Conservation (phyloP, 1,140 invertebrate species). For the Drosophila nigrodunni region DNA sequence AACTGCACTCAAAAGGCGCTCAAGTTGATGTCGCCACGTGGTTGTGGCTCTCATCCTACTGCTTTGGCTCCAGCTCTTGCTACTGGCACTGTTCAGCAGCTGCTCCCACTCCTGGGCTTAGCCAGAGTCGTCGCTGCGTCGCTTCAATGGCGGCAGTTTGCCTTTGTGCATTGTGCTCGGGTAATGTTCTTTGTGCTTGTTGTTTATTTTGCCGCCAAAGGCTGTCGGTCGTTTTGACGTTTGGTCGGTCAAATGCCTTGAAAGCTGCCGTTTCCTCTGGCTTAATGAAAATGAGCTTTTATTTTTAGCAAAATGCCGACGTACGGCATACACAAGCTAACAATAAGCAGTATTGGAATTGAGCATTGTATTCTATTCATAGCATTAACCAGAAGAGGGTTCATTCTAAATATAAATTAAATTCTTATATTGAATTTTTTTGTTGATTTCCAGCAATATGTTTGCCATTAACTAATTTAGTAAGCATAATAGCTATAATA, state of each 20-base stretch:
- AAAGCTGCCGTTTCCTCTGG: slow-evolving; percentile 41
- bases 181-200: slow-evolving; percentile 41
- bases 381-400: background rate
- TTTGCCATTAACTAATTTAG: slow-evolving; percentile 14
- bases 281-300: slow-evolving; percentile 45
- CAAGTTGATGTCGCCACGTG: slow-evolving; percentile 17
- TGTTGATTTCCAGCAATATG: background rate
- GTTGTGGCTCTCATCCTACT: background rate
- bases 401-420: slow-evolving; percentile 8
- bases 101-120: background rate
- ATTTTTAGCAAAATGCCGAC: slow-evolving; percentile 48
- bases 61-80: background rate
- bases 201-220: slow-evolving; percentile 53
- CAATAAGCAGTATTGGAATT: background rate
- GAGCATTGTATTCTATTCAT: slow-evolving; percentile 20
- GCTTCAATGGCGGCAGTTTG: slow-evolving; percentile 49
- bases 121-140: slow-evolving; percentile 12
- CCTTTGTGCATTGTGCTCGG: slow-evolving; percentile 47
- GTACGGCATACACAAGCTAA: slow-evolving; percentile 5
- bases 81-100: background rate
- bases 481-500: background rate
- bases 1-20: slow-evolving; percentile 68
- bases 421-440: slow-evolving; percentile 7
- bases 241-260: slow-evolving; percentile 37
- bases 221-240: slow-evolving; percentile 10